phyloP scores from a whole-genome alignment of 1,140 invertebrate genomes.

The Drosophila miranda region DNA sequence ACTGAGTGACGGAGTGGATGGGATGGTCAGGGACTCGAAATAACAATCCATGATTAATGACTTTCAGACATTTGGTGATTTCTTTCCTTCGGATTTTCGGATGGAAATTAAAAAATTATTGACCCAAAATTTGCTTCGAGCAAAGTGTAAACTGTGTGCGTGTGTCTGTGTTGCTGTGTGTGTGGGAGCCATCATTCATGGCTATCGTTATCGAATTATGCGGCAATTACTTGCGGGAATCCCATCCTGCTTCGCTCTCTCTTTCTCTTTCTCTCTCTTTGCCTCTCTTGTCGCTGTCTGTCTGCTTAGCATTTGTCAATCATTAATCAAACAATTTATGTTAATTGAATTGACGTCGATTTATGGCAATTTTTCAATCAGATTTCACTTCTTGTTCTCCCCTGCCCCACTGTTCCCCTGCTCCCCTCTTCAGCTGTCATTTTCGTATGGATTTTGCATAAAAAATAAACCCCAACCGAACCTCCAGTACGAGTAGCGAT shows the following conservation, averaged over 20 bases:
- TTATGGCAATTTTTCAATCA: slow-evolving; percentile 72
- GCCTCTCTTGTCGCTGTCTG: neutral
- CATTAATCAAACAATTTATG: slow-evolving; percentile 78
- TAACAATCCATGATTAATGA: slow-evolving; percentile 77
- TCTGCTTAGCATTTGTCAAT: slow-evolving; percentile 67
- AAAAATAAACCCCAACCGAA: slow-evolving; percentile 34
- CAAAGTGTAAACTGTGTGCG: slow-evolving; percentile 41
- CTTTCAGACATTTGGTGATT: slow-evolving; percentile 33
- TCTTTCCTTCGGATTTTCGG: slow-evolving; percentile 22
- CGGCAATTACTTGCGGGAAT: slow-evolving; percentile 59
- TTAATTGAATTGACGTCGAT: slow-evolving; percentile 77
- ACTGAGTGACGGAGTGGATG: slow-evolving; percentile 47
- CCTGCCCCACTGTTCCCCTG: neutral
- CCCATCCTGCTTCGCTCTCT: neutral
- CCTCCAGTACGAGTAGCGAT: slow-evolving; percentile 6
- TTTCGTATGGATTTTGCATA: slow-evolving; percentile 58
- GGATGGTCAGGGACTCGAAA: slow-evolving; percentile 29
- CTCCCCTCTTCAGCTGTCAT: slow-evolving; percentile 25
- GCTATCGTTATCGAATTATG: slow-evolving; percentile 66
- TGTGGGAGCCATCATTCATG: slow-evolving; percentile 38
- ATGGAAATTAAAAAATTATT: slow-evolving; percentile 75
- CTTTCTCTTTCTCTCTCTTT: no score
- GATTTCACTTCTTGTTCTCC: slow-evolving; percentile 22
- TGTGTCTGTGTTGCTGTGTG: neutral
- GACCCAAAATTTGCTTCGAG: slow-evolving; percentile 29